These are phyloP conservation scores for Hexactinellida sp. DNA, from an alignment of 37 sponge, comb jelly and placozoan genomes.

Conservation along the genomic window DNA sequence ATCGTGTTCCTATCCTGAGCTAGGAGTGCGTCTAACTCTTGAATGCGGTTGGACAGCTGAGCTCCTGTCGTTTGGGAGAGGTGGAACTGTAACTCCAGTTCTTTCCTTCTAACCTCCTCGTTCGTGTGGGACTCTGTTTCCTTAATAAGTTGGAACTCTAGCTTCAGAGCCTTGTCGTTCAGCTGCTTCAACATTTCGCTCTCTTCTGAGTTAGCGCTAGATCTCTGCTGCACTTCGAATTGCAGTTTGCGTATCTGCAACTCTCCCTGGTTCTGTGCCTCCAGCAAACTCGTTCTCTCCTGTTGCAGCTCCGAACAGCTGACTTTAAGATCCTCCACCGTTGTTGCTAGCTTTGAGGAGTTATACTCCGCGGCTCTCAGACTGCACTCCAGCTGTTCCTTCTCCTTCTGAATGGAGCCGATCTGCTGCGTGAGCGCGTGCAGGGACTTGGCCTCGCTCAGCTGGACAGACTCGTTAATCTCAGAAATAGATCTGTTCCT, in stretches of 20 bases:
- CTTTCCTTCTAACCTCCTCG: background rate
- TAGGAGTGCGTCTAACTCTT: background rate
- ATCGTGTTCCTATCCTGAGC: background rate
- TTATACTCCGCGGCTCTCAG: background rate
- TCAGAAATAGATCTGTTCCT: background rate
- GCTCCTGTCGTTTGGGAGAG: background rate
- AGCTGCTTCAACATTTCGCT: conserved; percentile 8
- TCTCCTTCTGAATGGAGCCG: background rate
- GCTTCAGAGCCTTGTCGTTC: background rate
- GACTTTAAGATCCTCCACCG: background rate
- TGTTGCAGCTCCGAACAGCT: background rate
- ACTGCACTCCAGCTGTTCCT: background rate
- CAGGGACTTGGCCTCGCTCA: background rate
- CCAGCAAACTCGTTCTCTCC: background rate
- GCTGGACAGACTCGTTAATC: background rate
- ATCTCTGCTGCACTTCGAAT: conserved; percentile 3
- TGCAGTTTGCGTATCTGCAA: background rate
- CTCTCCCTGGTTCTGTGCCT: background rate
- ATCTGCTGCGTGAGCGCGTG: background rate
- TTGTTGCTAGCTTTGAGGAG: background rate
- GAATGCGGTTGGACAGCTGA: background rate
- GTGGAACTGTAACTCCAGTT: background rate
- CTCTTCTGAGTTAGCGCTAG: background rate
- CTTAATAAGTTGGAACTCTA: background rate
- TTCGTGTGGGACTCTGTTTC: conserved; percentile 7